Evolutionary conservation across 2,113 vertebrate genomes (phyloP), one percentile per base, ranked within the genome.

Genomic region (Oreocharis arfaki): DNA sequence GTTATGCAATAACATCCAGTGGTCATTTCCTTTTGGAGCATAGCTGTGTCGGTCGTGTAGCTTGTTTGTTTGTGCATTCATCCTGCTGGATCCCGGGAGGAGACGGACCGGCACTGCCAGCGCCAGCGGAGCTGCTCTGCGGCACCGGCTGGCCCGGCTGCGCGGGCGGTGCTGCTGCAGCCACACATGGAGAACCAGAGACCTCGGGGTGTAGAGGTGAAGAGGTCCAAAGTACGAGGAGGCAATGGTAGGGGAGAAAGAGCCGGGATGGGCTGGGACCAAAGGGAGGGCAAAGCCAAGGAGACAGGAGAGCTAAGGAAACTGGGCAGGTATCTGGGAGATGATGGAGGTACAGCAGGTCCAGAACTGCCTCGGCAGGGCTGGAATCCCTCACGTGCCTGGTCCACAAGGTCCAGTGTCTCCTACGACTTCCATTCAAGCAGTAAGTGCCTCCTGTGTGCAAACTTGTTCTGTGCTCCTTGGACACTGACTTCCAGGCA

Each of bases 21-120:
- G 90, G 93, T 93, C 93, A 93, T 55, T 96, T 96, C 94, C 93
- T 96, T 93, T 83, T 4, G 70, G 59, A 94, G 70, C 61, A 19
- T 13, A 61, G 95, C 81, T 65, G 35, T 42, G 70, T 49, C 22
- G 13, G 49, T 35, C 67, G 56, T 0, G 5, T 44, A 41, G 92
- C 81, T 55, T 65, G 91, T 74, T 94, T 96, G 91, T 96, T 92
- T 89, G 39, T 73, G n/a, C 10, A 1, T 21, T 63, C 23, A 23
- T 73, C 9, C 59, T 44, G 60, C 77, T 56, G 92, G 35, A 33
- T 79, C 63, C 63, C 0, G 0, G 35, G 2, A 59, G 79, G 53
- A 93, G 83, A 32, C 30, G n/a, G 57, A 63, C 22, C 28, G 1
- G 61, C 57, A 23, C 39, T 35, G 79, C 60, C 13, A 50, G 84